Percentiles rank a stretch among this genome's conserved stretches.
Conservation (phyloP, 2,113 vertebrate species). For the cattle (Bos taurus) region ARS-UCD2.0 NC_037357.1:81460501-81461000, state of each 20-base stretch:
- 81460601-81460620: background rate
- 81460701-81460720: background rate
- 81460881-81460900: background rate
- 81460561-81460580: background rate
- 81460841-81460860: constrained; percentile 12
- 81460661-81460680: background rate
- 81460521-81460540: background rate
- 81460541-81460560: background rate
- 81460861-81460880: background rate
- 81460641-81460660: background rate
- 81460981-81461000: too few species aligned
- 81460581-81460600: background rate
- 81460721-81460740: constrained; percentile 8
- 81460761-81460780: background rate
- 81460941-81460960: too few species aligned
- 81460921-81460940: too few species aligned
- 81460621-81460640: background rate
- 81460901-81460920: background rate
- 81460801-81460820: background rate
- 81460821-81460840: background rate
- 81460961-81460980: too few species aligned
- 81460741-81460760: background rate
- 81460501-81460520: constrained; percentile 7
- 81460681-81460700: constrained; percentile 4
- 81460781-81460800: background rate